phyloP scores from a whole-genome alignment of 2,888 invertebrate species.

The Drosophila seclusa region DNA sequence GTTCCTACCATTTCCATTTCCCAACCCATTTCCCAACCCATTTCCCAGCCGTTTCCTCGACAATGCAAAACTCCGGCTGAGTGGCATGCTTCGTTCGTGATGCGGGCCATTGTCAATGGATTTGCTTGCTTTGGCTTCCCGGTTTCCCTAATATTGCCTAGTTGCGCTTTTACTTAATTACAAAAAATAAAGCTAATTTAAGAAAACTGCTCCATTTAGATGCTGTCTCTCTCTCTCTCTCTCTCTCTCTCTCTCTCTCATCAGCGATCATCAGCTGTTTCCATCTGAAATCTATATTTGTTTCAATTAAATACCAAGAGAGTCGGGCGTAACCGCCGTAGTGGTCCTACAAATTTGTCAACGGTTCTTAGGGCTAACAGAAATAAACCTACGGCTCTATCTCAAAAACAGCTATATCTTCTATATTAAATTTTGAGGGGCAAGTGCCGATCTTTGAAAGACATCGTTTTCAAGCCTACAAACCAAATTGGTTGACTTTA shows the following conservation, averaged over 20 bases:
- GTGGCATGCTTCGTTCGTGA: background rate
- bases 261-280: background rate
- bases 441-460: no score
- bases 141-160: slow-evolving; percentile 28
- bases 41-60: background rate
- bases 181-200: slow-evolving; percentile 3
- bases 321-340: no score
- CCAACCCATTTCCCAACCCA: background rate
- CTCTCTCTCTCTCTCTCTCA: background rate
- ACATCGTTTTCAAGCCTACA: no score
- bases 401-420: no score
- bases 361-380: no score
- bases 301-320: no score
- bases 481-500: background rate
- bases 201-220: background rate
- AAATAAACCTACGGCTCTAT: no score
- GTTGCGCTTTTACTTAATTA: slow-evolving; percentile 48
- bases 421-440: no score
- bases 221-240: background rate
- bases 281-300: background rate
- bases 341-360: no score
- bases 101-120: slow-evolving; percentile 33
- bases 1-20: background rate
- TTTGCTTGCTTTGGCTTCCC: slow-evolving; percentile 40
- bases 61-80: background rate